A percentile compares a stretch with the other conserved stretches of the same genome.
Conservation (phyloP, 2,797 vertebrate genomes). For the Sebastes iracundus region DNA sequence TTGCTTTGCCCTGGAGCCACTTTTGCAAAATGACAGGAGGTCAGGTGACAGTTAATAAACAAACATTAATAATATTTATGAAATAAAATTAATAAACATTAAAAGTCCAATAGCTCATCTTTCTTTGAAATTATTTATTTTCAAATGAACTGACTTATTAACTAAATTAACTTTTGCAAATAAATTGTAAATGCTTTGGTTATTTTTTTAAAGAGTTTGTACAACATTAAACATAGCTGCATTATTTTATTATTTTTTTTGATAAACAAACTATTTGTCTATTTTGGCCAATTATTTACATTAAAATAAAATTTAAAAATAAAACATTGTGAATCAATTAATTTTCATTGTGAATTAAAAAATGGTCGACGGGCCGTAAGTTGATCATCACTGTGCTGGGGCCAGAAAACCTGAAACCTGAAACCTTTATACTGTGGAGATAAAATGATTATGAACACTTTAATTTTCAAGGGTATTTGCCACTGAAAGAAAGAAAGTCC, state of each 20-base stretch:
- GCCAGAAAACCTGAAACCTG: neutral
- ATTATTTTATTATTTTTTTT: no score
- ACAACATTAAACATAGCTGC: no score
- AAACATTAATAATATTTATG: neutral
- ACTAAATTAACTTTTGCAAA: neutral
- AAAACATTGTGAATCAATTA: neutral
- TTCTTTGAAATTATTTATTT: no score
- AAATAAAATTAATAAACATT: neutral
- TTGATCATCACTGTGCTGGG: neutral
- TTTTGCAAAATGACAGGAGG: no score
- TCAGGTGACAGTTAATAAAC: no score
- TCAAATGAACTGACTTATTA: no score
- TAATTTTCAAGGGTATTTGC: neutral
- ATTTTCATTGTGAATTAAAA: neutral
- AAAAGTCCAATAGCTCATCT: neutral
- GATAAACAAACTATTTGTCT: no score
- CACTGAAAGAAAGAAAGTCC: neutral
- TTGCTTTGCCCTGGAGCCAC: neutral
- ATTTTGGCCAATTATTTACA: no score
- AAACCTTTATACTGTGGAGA: conserved; percentile 15
- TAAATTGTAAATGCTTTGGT: neutral
- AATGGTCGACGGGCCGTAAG: neutral
- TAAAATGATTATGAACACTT: neutral
- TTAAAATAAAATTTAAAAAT: neutral
- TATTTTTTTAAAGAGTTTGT: no score